phyloP scores from a whole-genome alignment of 2,113 vertebrate genomes.

The Recurvirostra avosetta region DNA sequence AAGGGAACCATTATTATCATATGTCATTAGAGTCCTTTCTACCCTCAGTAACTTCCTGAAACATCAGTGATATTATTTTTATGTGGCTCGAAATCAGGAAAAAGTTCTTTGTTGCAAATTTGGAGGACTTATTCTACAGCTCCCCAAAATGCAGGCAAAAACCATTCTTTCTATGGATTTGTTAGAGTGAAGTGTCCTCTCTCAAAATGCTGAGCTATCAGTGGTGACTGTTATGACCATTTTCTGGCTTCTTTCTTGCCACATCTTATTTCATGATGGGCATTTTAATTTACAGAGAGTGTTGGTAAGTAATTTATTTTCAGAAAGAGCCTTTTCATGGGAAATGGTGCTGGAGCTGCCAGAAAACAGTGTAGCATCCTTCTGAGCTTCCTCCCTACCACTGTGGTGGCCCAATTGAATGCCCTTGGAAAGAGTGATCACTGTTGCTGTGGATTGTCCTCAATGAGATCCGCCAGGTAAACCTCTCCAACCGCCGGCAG shows the following conservation, averaged over 20 bases:
- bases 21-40: not conserved
- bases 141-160: not conserved
- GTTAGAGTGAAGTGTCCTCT: not conserved
- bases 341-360: not conserved
- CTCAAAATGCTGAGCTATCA: not conserved
- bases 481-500: not conserved
- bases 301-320: not conserved
- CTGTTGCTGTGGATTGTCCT: not conserved
- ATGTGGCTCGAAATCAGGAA: not conserved
- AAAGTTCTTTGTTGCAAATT: not conserved
- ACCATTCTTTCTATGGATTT: not conserved
- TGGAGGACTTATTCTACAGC: not conserved
- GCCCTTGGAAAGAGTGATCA: not conserved
- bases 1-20: not conserved
- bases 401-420: not conserved
- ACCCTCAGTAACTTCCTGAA: not conserved
- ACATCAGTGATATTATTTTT: not conserved
- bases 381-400: not conserved
- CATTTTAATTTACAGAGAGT: not conserved
- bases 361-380: accelerated
- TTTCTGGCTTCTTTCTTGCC: not conserved
- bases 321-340: not conserved
- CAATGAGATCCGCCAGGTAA: not conserved
- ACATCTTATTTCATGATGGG: not conserved
- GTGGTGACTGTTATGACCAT: not conserved